phyloP scores from a whole-genome alignment of 2,797 vertebrate species.

The Hafferia zeledoni region DNA sequence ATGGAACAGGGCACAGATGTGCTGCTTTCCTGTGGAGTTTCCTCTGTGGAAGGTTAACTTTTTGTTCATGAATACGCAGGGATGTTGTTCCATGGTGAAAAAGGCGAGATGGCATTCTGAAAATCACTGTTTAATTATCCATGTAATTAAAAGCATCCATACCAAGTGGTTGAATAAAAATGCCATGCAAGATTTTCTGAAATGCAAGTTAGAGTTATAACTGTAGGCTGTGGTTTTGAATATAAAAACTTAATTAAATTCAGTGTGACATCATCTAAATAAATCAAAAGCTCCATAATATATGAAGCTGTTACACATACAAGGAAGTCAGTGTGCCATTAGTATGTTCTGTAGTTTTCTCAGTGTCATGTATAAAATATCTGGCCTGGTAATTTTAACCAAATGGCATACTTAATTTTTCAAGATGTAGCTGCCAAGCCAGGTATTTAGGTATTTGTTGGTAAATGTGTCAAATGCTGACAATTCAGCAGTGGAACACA shows the following conservation, averaged over 20 bases:
- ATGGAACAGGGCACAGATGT: background rate
- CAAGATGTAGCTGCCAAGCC: background rate
- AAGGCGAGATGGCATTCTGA: background rate
- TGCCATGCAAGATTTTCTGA: background rate
- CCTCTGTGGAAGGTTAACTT: background rate
- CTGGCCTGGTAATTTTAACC: background rate
- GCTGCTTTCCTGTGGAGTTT: background rate
- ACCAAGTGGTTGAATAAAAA: slow-evolving; percentile 19
- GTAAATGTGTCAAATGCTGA: background rate
- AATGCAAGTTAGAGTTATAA: slow-evolving; percentile 20
- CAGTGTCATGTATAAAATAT: background rate
- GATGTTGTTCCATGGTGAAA: background rate
- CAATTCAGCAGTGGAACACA: background rate
- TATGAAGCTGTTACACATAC: background rate
- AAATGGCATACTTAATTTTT: background rate
- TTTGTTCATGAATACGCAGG: background rate
- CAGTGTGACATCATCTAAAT: slow-evolving; percentile 5
- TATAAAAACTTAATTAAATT: slow-evolving; percentile 23
- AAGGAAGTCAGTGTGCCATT: background rate
- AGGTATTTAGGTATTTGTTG: background rate
- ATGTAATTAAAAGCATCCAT: slow-evolving; percentile 60
- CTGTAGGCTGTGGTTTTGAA: slow-evolving; percentile 20
- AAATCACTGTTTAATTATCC: slow-evolving; percentile 51
- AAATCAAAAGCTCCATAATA: background rate
- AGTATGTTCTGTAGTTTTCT: background rate